These are phyloP conservation scores for Choristoneura fumiferana DNA, from an alignment of 1,140 invertebrate genomes.

Conservation along the genomic window DNA sequence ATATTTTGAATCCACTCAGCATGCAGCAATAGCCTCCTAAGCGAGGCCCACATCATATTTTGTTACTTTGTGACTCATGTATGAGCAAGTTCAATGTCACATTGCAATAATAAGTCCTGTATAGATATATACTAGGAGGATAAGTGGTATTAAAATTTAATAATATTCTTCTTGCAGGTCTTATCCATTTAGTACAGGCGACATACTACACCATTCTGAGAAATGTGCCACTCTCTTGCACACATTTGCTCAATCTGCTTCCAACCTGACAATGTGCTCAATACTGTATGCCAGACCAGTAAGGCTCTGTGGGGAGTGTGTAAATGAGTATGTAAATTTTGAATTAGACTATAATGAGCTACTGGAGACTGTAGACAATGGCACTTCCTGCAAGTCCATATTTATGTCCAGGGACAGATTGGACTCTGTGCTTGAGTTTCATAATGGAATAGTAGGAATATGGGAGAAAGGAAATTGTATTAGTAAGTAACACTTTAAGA, in stretches of 20 bases:
- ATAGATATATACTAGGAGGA: too few relatives aligned
- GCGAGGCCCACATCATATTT: too few relatives aligned
- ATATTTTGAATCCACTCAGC: too few relatives aligned
- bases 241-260: conserved; percentile 69
- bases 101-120: too few relatives aligned
- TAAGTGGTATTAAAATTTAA: background rate
- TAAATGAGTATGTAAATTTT: conserved; percentile 72
- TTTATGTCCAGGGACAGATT: conserved; percentile 78
- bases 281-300: conserved; percentile 77
- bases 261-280: conserved; percentile 77
- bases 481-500: conserved; percentile 63
- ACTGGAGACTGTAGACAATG: conserved; percentile 62
- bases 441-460: conserved; percentile 70
- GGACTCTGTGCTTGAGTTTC: conserved; percentile 74
- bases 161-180: background rate
- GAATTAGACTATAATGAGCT: conserved; percentile 73
- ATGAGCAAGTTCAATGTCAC: too few relatives aligned
- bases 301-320: conserved; percentile 77
- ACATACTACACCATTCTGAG: conserved; percentile 20
- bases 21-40: too few relatives aligned
- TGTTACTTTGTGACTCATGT: too few relatives aligned
- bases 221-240: conserved; percentile 54
- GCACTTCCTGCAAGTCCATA: conserved; percentile 74
- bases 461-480: conserved; percentile 80
- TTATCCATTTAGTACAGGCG: background rate